These are phyloP conservation scores for Callipepla californica DNA, from an alignment of 2,113 vertebrate genomes.

Conservation along the genomic window DNA sequence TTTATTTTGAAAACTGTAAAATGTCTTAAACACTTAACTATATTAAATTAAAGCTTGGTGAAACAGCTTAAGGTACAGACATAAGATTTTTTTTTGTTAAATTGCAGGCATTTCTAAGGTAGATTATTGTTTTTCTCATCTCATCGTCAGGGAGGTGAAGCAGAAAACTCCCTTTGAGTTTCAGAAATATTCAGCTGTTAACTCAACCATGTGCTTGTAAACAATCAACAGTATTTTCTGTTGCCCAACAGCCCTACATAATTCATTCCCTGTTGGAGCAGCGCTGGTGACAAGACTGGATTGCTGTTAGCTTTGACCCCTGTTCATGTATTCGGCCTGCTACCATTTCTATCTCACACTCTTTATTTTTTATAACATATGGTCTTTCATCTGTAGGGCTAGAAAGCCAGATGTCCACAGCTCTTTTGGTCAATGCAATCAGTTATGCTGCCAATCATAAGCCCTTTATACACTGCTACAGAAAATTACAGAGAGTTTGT, in stretches of 20 bases:
- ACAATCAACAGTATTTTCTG: not conserved
- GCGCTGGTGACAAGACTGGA: not conserved
- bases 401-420: not conserved
- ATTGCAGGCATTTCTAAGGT: not conserved
- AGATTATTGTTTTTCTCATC: not conserved
- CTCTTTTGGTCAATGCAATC: slow-evolving; percentile 37
- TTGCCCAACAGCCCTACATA: not conserved
- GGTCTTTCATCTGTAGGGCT: slow-evolving; percentile 36
- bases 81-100: not conserved
- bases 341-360: not conserved
- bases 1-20: not conserved
- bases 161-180: not conserved
- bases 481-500: not conserved
- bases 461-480: not conserved
- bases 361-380: slow-evolving; percentile 25
- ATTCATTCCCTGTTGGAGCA: not conserved
- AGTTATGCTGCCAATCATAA: slow-evolving; percentile 38
- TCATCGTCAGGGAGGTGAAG: not conserved
- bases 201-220: not conserved
- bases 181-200: not conserved
- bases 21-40: not conserved
- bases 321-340: not conserved
- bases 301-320: not conserved
- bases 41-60: not conserved
- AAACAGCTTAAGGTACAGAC: not conserved